Evolutionary conservation across 2,888 invertebrate genomes (phyloP).

Genomic region (Caenorhabditis auriculariae): DNA sequence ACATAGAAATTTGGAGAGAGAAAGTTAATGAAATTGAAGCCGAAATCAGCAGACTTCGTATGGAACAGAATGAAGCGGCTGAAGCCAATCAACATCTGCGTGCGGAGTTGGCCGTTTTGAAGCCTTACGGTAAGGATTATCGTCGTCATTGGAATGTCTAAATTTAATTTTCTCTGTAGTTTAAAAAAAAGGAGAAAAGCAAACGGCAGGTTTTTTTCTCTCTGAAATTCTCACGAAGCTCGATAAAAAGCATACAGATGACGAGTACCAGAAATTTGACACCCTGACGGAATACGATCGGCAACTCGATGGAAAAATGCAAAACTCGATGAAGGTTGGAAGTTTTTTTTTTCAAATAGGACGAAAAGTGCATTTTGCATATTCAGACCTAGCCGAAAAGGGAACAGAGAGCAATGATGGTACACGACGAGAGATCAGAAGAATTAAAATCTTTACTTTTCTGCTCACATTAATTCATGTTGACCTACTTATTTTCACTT

Average conservation of each 20-base stretch:
- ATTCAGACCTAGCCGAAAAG: no score
- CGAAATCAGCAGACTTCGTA: constrained; percentile 13
- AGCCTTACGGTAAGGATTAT: constrained; percentile 16
- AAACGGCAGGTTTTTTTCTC: neutral
- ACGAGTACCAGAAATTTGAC: constrained; percentile 27
- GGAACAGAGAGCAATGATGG: no score
- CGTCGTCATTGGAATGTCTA: neutral
- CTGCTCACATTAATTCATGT: no score
- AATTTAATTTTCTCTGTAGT: neutral
- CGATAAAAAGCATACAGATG: no score
- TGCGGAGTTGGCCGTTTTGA: constrained; percentile 17
- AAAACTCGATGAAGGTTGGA: constrained; percentile 10
- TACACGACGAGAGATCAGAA: no score
- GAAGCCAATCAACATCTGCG: constrained; percentile 16
- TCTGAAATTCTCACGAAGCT: no score
- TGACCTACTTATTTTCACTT: no score
- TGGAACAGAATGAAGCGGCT: constrained; percentile 18
- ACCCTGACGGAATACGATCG: constrained; percentile 12
- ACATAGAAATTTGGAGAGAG: constrained; percentile 10
- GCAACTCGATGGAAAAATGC: constrained; percentile 11
- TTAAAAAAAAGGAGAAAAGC: neutral
- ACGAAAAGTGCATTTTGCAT: no score
- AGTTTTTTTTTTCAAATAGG: neutral
- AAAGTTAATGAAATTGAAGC: constrained; percentile 13
- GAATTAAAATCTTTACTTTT: no score